Conservation (phyloP, 2,888 invertebrate species). For the Ectemnius lituratus region DNA sequence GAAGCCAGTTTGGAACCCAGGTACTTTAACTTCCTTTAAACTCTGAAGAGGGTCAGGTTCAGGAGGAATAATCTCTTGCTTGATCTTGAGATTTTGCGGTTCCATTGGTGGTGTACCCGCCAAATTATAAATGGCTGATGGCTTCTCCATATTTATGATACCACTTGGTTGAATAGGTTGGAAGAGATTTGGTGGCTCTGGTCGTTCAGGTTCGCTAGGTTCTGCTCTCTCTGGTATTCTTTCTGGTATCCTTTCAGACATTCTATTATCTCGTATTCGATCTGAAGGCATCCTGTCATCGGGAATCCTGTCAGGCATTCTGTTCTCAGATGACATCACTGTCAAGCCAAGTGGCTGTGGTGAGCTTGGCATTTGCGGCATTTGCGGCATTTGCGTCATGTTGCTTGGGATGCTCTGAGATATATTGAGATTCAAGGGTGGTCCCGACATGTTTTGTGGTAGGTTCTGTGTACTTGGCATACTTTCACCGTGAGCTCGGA, state of each 20-base stretch:
- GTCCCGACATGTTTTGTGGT: slow-evolving; percentile 60
- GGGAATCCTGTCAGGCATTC: slow-evolving; percentile 67
- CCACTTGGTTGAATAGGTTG: slow-evolving; percentile 72
- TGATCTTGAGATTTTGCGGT: slow-evolving; percentile 86
- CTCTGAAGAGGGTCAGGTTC: slow-evolving; percentile 86
- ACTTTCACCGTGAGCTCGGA: slow-evolving; percentile 56
- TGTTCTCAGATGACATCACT: slow-evolving; percentile 65
- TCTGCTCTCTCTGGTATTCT: slow-evolving; percentile 53
- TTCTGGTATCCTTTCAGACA: slow-evolving; percentile 34
- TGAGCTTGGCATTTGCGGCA: slow-evolving; percentile 70
- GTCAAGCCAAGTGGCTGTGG: slow-evolving; percentile 74
- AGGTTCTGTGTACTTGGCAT: slow-evolving; percentile 55
- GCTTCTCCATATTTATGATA: slow-evolving; percentile 67
- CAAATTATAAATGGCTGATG: slow-evolving; percentile 66
- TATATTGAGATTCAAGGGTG: slow-evolving; percentile 74
- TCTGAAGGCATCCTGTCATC: slow-evolving; percentile 60
- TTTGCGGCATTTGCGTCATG: slow-evolving; percentile 70
- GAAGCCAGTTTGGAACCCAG: slow-evolving; percentile 84
- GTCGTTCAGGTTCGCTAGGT: slow-evolving; percentile 61
- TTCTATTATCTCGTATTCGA: slow-evolving; percentile 52
- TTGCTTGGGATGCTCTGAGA: slow-evolving; percentile 72
- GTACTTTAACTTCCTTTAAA: slow-evolving; percentile 88
- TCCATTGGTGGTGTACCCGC: slow-evolving; percentile 78
- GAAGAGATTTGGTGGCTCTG: slow-evolving; percentile 70
- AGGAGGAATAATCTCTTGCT: slow-evolving; percentile 83